A percentile compares a stretch with the other conserved stretches of the same genome.
phyloP scores from a whole-genome alignment of 2,797 vertebrate genomes.

The Buceros bicornis region DNA sequence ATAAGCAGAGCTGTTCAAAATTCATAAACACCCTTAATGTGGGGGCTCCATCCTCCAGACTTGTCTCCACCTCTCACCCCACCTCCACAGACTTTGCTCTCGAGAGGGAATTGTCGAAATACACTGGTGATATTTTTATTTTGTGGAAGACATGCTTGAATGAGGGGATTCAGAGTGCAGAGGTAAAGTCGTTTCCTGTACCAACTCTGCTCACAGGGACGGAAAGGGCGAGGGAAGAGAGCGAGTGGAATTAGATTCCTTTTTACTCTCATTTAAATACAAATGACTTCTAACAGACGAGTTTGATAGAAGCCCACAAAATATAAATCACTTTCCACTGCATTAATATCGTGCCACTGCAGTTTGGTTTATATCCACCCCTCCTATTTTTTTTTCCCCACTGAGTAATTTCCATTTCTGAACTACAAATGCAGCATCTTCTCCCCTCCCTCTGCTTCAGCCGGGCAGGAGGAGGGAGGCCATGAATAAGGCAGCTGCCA shows the following conservation, averaged over 20 bases:
- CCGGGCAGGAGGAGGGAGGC: neutral
- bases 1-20: neutral
- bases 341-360: constrained; percentile 28
- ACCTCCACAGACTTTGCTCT: neutral
- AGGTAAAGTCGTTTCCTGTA: constrained; percentile 10
- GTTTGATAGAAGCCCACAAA: constrained; percentile 38
- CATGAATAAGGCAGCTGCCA: neutral
- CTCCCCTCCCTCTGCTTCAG: neutral
- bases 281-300: constrained; percentile 60
- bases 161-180: neutral
- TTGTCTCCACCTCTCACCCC: neutral
- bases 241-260: constrained; percentile 33
- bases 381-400: neutral
- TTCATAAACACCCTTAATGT: neutral
- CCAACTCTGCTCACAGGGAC: neutral
- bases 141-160: neutral
- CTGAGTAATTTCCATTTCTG: constrained; percentile 31
- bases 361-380: constrained; percentile 8
- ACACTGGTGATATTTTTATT: neutral
- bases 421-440: neutral
- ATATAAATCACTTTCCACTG: constrained; percentile 59
- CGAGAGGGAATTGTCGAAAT: neutral
- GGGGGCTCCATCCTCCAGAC: neutral
- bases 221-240: neutral
- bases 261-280: constrained; percentile 74